A percentile compares a stretch with the other conserved stretches of the same genome.
Evolutionary conservation across 2,113 vertebrate species (phyloP).

Genomic region (Rhinopomastus cyanomelas): DNA sequence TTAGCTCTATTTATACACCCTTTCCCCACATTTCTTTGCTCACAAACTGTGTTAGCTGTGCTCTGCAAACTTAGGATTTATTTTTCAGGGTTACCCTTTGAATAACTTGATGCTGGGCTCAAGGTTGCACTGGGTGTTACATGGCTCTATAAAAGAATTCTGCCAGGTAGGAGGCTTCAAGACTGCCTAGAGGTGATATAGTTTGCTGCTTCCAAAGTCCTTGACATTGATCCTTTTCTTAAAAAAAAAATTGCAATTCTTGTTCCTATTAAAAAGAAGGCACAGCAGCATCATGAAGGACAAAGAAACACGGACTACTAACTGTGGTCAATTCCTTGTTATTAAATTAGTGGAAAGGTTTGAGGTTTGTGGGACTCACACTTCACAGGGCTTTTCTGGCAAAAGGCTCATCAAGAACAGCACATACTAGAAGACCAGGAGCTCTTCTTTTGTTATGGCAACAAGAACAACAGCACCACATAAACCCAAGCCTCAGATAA

Average conservation of each 20-base stretch:
- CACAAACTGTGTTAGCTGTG: not conserved
- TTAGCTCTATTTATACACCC: not conserved
- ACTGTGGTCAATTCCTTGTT: not conserved
- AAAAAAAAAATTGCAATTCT: not conserved
- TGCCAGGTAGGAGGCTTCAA: not conserved
- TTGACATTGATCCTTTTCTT: not conserved
- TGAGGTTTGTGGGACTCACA: conserved; percentile 5
- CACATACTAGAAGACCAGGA: not conserved
- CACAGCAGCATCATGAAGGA: not conserved
- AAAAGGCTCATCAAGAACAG: not conserved
- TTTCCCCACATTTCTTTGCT: not conserved
- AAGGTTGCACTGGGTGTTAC: not conserved
- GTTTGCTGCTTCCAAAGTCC: not conserved
- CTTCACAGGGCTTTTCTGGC: not conserved
- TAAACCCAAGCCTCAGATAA: not conserved
- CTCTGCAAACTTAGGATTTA: not conserved
- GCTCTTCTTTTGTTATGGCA: conserved; percentile 22
- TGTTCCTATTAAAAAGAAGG: not conserved
- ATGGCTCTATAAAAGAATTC: not conserved
- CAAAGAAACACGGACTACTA: not conserved
- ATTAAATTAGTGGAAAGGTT: conserved; percentile 22
- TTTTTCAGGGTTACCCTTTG: not conserved
- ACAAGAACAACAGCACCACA: not conserved
- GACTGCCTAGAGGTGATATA: not conserved
- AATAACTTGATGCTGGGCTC: not conserved